Evolutionary conservation across 2,888 invertebrate genomes (phyloP).

Genomic region (Cryptophagus acutangulus): DNA sequence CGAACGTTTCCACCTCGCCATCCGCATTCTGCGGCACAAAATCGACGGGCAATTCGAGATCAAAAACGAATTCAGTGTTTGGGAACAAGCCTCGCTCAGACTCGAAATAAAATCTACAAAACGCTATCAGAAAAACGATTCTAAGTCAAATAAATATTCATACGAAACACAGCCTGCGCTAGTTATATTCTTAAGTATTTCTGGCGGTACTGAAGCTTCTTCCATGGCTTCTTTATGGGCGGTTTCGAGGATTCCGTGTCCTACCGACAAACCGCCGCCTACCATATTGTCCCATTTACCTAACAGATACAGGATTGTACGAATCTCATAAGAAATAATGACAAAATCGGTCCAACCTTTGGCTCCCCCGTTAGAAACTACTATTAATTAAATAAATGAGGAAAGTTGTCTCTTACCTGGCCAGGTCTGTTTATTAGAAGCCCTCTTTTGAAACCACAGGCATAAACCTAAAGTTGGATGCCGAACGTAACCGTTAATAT

Average conservation of each 20-base stretch:
- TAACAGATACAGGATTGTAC: constrained; percentile 29
- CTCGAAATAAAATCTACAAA: constrained; percentile 78
- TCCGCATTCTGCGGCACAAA: constrained; percentile 91
- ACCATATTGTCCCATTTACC: constrained; percentile 94
- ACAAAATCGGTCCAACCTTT: constrained; percentile 1
- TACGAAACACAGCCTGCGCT: constrained; percentile 80
- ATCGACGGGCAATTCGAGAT: constrained; percentile 83
- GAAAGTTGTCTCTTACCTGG: constrained; percentile 73
- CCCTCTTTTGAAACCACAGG: constrained; percentile 89
- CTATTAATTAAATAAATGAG: constrained; percentile 1
- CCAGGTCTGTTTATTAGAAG: constrained; percentile 90
- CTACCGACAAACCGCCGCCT: constrained; percentile 87
- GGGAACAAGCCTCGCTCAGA: constrained; percentile 90
- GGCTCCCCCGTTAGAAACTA: neutral
- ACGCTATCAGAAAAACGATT: constrained; percentile 15
- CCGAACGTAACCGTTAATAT: constrained; percentile 87
- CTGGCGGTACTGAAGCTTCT: constrained; percentile 83
- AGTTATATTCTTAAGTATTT: constrained; percentile 69
- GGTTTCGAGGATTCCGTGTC: constrained; percentile 82
- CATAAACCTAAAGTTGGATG: constrained; percentile 81
- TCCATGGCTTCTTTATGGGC: constrained; percentile 91
- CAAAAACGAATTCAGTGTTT: constrained; percentile 91
- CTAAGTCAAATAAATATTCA: constrained; percentile 33
- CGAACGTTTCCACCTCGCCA: constrained; percentile 90
- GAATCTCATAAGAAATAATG: neutral